phyloP scores from a whole-genome alignment of 2,888 invertebrate species.

The Dione vanillae region DNA sequence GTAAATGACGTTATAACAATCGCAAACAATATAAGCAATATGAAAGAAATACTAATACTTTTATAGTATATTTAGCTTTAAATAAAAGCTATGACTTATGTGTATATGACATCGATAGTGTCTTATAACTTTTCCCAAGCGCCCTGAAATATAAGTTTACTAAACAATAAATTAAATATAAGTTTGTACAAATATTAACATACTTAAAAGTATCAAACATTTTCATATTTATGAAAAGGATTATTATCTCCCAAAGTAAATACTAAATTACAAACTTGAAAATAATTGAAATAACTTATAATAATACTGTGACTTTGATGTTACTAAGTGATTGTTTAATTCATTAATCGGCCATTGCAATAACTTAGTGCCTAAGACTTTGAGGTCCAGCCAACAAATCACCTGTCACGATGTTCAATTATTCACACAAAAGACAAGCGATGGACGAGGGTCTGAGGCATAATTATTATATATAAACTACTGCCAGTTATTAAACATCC shows the following conservation, averaged over 20 bases:
- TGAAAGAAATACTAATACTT: background rate
- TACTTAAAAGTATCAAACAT: no score
- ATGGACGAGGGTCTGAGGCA: background rate
- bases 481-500: background rate
- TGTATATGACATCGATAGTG: no score
- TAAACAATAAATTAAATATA: no score
- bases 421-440: background rate
- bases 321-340: no score
- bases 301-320: background rate
- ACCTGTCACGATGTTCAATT: slow-evolving; percentile 1
- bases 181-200: no score
- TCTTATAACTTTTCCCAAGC: no score
- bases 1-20: slow-evolving; percentile 8
- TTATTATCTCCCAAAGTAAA: no score
- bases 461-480: slow-evolving; percentile 6
- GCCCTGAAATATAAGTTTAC: no score
- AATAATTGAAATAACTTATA: no score
- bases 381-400: background rate
- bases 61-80: background rate
- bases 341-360: background rate
- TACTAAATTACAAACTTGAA: no score
- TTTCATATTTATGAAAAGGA: no score
- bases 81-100: no score
- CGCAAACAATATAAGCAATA: background rate
- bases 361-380: background rate